Evolutionary conservation across 2,797 vertebrate genomes (phyloP).

Genomic region (Bothrops alternatus): DNA sequence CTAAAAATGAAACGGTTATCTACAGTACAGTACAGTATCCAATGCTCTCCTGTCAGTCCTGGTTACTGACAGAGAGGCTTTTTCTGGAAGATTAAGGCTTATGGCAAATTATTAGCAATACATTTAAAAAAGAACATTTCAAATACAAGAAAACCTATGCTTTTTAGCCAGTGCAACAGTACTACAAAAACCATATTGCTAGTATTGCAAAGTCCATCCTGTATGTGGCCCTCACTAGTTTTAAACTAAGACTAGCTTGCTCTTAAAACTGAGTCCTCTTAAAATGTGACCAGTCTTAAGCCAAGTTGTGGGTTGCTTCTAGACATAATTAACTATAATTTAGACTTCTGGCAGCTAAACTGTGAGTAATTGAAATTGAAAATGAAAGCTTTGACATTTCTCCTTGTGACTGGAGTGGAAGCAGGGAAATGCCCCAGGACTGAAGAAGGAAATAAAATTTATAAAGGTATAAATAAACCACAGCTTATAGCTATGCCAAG

Average conservation of each 20-base stretch:
- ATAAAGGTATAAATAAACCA: neutral
- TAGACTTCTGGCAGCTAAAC: neutral
- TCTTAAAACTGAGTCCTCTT: neutral
- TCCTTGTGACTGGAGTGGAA: neutral
- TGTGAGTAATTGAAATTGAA: neutral
- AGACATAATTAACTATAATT: neutral
- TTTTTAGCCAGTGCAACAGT: neutral
- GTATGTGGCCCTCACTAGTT: neutral
- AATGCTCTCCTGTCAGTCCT: no score
- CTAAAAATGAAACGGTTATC: neutral
- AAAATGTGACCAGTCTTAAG: neutral
- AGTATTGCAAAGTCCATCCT: neutral
- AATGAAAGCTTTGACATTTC: neutral
- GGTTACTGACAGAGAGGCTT: no score
- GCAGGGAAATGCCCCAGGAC: neutral
- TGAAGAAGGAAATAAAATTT: neutral
- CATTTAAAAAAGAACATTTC: neutral
- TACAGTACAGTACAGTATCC: neutral
- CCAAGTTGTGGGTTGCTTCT: neutral
- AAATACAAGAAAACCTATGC: neutral
- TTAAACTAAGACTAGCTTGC: neutral
- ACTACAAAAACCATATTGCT: neutral
- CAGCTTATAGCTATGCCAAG: neutral
- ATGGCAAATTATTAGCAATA: no score
- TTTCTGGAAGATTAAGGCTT: no score